Base-by-base conservation (phyloP, 2,113 vertebrate genomes). In the Percina caprodes region DNA sequence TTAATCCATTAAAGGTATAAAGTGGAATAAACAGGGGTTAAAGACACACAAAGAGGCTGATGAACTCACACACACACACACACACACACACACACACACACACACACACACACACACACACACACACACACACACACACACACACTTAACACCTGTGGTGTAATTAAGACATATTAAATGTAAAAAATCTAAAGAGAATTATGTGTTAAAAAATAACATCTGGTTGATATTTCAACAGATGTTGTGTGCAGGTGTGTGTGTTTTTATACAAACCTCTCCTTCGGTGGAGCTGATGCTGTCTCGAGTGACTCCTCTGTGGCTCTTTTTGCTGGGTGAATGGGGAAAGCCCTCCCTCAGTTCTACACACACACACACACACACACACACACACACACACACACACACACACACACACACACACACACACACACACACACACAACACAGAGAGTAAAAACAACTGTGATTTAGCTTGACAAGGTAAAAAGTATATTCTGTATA, bases 201-300 rank as follows among this genome's bases (percentile, higher is more conserved):
- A 74, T 21, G 18, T 73, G 8, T 52, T 54, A 73, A 70, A 33
- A 74, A 45, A 46, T 24, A 42, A 23, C 48, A 72, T 67, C 67
- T 77, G 72, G 54, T 26, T 2, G 19, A 77, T 42, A 35, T 70
- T 82, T 66, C 1, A 62, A 76, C 65, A 78, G 58, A 70, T 79
- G 67, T 48, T 35, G 39, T 0, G 18, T 45, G 35, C 49, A 54
- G 15, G n/a, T 23, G 55, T 69, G 92, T 95, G 91, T 78, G 91
- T 85, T 76, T 96, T 93, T 9, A 95, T 91, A 94, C 94, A 90
- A 88, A 99, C 96, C 90, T 98, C 93, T 84, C 93, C 94, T 46
- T 98, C 96, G 13, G 95, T 95, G 1, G 97, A 98, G 70, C 96
- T 96, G 92, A 96, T 88, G 77, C 96, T 96, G 42, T 97, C 96